Conservation (phyloP, 1,140 invertebrate genomes). For the Mercenaria mercenaria region DNA sequence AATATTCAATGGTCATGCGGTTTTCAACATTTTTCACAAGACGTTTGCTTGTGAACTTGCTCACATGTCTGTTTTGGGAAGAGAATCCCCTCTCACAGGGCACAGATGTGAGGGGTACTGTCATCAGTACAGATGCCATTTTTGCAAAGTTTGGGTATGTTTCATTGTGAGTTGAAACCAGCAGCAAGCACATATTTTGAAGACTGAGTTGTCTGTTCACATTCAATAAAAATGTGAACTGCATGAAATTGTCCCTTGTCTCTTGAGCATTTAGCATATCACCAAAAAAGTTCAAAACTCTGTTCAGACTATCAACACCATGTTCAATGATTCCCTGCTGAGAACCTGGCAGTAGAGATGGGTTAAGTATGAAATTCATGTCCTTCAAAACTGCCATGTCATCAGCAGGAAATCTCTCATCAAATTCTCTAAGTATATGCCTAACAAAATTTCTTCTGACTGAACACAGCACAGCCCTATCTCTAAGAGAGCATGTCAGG, state of each 20-base stretch:
- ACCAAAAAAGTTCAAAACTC: conserved; percentile 4
- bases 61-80: conserved; percentile 50
- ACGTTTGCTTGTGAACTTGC: conserved; percentile 21
- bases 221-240: conserved; percentile 56
- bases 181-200: conserved; percentile 28
- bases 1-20: conserved; percentile 50
- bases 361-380: conserved; percentile 24
- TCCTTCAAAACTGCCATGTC: conserved; percentile 34
- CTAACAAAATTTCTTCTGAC: conserved; percentile 24
- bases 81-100: conserved; percentile 67
- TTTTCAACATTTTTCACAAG: conserved; percentile 46
- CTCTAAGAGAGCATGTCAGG: conserved; percentile 6
- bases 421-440: conserved; percentile 32
- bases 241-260: not conserved
- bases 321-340: not conserved
- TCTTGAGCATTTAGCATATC: conserved; percentile 27
- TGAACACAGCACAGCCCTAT: conserved; percentile 18
- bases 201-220: conserved; percentile 39
- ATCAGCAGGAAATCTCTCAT: conserved; percentile 45
- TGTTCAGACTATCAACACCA: conserved; percentile 39
- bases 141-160: conserved; percentile 56
- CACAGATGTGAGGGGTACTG: conserved; percentile 64
- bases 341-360: conserved; percentile 2
- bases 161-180: conserved; percentile 27
- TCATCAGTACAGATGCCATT: conserved; percentile 54